phyloP scores from a whole-genome alignment of 2,797 vertebrate genomes.

The Crocidura indochinensis region DNA sequence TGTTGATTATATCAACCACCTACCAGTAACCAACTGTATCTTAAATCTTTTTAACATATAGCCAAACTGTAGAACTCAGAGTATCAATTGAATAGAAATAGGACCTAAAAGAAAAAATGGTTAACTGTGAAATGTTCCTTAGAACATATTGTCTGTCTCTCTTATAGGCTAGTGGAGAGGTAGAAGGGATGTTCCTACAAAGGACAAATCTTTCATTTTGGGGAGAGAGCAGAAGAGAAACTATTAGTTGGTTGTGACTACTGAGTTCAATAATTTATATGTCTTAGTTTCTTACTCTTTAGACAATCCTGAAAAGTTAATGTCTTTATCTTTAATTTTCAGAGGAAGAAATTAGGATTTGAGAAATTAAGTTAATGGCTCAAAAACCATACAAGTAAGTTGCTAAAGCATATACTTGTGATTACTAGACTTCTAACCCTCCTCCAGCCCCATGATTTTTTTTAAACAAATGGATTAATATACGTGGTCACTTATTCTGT shows the following conservation, averaged over 20 bases:
- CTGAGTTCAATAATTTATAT: neutral
- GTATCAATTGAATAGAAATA: neutral
- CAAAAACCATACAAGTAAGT: neutral
- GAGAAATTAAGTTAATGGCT: neutral
- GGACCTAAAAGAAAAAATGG: neutral
- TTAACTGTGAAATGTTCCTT: neutral
- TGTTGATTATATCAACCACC: conserved; percentile 19
- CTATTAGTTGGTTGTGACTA: neutral
- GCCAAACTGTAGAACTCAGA: conserved; percentile 7
- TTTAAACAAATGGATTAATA: too few species aligned
- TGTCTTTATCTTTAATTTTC: neutral
- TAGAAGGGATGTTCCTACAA: neutral
- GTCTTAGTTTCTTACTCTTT: neutral
- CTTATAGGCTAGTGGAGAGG: neutral
- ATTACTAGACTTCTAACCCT: neutral
- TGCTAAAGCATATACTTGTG: neutral
- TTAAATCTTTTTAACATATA: conserved; percentile 26
- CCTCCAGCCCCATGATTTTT: too few species aligned
- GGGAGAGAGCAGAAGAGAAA: neutral
- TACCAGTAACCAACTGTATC: neutral
- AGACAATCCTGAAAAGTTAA: neutral
- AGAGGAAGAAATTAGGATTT: neutral
- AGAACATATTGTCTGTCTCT: neutral
- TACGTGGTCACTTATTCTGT: too few species aligned
- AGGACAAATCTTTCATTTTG: too few species aligned